Base-by-base conservation (phyloP, 2,888 invertebrate genomes). In the Nomada goodeniana region DNA sequence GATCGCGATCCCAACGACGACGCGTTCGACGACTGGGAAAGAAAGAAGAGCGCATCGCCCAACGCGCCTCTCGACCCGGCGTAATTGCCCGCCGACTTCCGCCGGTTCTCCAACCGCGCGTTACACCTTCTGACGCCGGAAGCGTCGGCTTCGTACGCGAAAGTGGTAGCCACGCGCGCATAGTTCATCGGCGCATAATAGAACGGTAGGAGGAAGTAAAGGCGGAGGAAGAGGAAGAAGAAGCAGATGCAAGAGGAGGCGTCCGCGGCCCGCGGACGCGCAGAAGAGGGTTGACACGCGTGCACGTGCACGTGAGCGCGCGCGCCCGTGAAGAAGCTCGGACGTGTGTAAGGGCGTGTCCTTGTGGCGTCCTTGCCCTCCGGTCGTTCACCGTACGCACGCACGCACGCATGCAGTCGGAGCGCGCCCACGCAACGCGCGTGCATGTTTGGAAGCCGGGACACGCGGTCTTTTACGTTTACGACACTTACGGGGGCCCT, bases 321-420 rank as follows among this genome's bases (percentile, higher is more conserved):
- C 64, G 69, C 50, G 63, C 64, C 65, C 67, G 73, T 57, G 67
- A 70, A 64, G 67, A 64, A 71, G 73, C 53, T 63, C 71, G 68
- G 68, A 80, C 81, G 78, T 72, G 86, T 83, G 86, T 85, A 85
- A 87, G 87, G 89, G 89, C 88, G 89, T 92, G 92, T 93, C 93
- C 93, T 93, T 93, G 92, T 91, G 90, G 89, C 93, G 93, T 93
- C 93, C 93, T 93, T 93, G 93, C 92, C 92, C 90, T 90, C 86
- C 90, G 92, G 92, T 93, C 92, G 89, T 91, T 92, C 91, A 93
- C 93, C 92, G 90, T 77, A 86, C 74, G 76, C 84, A 85, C 78
- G 69, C 59, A 26, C 26, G 75, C 63, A 73, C 82, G 73, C 65
- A 74, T 72, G 79, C 70, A 71, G 20, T 13, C 61, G 69, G 63